Percentiles rank a stretch among this genome's conserved stretches.
These are phyloP conservation scores for Dermatophagoides farinae DNA, from an alignment of 1,140 invertebrate genomes.

Conservation along the genomic window DNA sequence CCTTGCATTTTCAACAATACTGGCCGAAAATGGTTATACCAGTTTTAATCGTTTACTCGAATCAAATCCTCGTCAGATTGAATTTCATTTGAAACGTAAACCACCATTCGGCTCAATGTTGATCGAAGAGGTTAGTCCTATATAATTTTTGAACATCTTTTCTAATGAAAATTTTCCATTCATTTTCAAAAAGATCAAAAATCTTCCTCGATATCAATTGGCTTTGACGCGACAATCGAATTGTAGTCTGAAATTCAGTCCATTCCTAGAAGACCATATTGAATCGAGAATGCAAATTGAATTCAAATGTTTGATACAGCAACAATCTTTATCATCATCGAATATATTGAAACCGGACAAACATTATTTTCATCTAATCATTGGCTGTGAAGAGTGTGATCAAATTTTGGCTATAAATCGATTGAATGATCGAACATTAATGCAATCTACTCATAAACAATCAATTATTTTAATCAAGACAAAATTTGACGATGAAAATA, in stretches of 20 bases:
- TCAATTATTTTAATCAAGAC: neutral
- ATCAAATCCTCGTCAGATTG: slow-evolving; percentile 46
- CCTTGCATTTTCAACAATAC: slow-evolving; percentile 34
- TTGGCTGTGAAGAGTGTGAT: slow-evolving; percentile 1
- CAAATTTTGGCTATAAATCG: neutral
- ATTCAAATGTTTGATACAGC: neutral
- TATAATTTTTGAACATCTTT: neutral
- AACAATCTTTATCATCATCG: neutral
- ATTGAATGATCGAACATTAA: neutral
- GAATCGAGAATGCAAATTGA: neutral
- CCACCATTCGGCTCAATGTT: slow-evolving; percentile 41
- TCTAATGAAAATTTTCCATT: neutral
- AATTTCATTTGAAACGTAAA: slow-evolving; percentile 35
- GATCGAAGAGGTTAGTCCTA: slow-evolving; percentile 26
- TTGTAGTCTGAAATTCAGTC: neutral
- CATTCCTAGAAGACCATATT: neutral
- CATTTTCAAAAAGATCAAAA: neutral
- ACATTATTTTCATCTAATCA: slow-evolving; percentile 1
- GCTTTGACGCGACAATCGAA: neutral
- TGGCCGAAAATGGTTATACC: slow-evolving; percentile 42
- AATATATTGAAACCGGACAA: neutral
- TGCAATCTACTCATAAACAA: neutral
- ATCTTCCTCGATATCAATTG: neutral
- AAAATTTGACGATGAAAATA: neutral
- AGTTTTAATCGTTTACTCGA: slow-evolving; percentile 40